phyloP scores from a whole-genome alignment of 1,140 invertebrate genomes.

The Ooceraea biroi region DNA sequence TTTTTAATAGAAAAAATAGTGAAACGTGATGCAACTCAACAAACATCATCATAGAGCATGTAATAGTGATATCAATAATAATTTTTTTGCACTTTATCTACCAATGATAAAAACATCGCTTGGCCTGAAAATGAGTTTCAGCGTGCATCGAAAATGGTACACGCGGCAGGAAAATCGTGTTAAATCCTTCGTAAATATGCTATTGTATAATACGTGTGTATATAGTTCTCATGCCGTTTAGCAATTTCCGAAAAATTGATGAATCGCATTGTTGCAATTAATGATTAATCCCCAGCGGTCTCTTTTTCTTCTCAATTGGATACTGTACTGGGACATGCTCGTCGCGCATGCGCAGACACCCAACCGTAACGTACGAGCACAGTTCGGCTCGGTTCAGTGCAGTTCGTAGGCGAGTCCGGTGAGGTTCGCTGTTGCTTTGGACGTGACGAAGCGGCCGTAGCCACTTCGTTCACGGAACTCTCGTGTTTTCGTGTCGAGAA shows the following conservation, averaged over 20 bases:
- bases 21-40: too few relatives aligned
- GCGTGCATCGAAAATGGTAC: too few relatives aligned
- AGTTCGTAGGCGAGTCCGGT: conserved; percentile 58
- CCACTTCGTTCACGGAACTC: conserved; percentile 43
- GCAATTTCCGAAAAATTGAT: background rate
- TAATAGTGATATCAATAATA: too few relatives aligned
- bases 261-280: too few relatives aligned
- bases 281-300: background rate
- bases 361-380: background rate
- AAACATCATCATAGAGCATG: too few relatives aligned
- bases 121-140: too few relatives aligned
- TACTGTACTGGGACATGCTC: background rate
- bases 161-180: too few relatives aligned
- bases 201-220: too few relatives aligned
- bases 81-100: too few relatives aligned
- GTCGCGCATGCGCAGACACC: conserved; percentile 27
- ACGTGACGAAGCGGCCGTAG: conserved; percentile 48
- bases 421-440: conserved; percentile 66
- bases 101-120: too few relatives aligned
- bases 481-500: conserved; percentile 29
- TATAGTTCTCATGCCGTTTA: background rate
- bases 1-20: too few relatives aligned
- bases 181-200: too few relatives aligned
- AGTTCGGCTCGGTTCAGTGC: conserved; percentile 60
- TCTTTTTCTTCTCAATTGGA: background rate